Conservation (phyloP, 1,140 invertebrate genomes). For the Armadillidium nasatum region DNA sequence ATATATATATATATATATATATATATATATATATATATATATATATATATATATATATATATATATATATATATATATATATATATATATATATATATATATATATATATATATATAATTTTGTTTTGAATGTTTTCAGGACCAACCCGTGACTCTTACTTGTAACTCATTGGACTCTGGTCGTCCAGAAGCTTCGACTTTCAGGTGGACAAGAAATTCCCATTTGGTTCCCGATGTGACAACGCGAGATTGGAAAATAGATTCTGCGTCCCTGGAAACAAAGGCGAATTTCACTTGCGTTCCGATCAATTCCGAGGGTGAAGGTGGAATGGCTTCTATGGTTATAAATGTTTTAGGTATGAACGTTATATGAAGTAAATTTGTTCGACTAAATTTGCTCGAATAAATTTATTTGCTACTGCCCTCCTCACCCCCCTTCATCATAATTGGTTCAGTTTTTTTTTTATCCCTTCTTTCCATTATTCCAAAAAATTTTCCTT, state of each 20-base stretch:
- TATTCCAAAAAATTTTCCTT: too few relatives aligned
- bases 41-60: conserved; percentile 8
- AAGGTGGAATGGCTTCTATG: conserved; percentile 64
- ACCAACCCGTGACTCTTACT: conserved; percentile 66
- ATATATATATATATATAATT: conserved; percentile 1
- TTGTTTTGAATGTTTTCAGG: conserved; percentile 52
- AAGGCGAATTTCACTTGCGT: conserved; percentile 80
- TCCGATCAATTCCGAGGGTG: conserved; percentile 73
- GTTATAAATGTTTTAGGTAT: conserved; percentile 71
- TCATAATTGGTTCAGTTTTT: background rate
- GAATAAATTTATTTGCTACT: too few relatives aligned
- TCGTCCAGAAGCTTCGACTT: conserved; percentile 66
- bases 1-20: background rate
- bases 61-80: background rate
- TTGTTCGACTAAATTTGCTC: background rate
- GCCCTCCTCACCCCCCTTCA: too few relatives aligned
- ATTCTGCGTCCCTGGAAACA: conserved; percentile 71
- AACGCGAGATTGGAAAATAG: conserved; percentile 67
- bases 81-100: conserved; percentile 1
- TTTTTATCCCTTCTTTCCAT: background rate
- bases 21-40: background rate
- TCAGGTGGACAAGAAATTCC: conserved; percentile 71
- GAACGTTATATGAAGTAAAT: conserved; percentile 16
- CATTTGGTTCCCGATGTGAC: conserved; percentile 66
- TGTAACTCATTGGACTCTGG: conserved; percentile 76